phyloP scores from a whole-genome alignment of 2,888 invertebrate species.

The Camponotus fellah region DNA sequence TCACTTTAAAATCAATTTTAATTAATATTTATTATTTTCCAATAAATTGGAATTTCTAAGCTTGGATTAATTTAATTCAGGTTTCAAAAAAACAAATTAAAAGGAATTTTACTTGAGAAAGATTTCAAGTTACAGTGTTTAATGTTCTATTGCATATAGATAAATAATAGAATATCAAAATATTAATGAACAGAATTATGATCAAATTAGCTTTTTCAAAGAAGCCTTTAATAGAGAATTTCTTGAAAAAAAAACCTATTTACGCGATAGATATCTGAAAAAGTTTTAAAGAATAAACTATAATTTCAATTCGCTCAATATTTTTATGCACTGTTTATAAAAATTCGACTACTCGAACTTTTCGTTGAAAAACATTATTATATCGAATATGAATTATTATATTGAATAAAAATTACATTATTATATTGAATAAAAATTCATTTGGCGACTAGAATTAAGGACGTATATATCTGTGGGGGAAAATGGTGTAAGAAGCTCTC shows the following conservation, averaged over 20 bases:
- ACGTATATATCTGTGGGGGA: neutral
- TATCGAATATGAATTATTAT: neutral
- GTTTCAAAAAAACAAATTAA: neutral
- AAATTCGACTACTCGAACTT: neutral
- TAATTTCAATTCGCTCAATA: slow-evolving; percentile 11
- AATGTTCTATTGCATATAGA: neutral
- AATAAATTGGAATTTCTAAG: neutral
- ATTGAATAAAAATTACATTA: slow-evolving; percentile 5
- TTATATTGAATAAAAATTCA: neutral
- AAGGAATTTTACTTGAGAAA: neutral
- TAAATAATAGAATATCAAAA: slow-evolving; percentile 14
- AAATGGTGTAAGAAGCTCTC: slow-evolving; percentile 41
- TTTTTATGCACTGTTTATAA: neutral
- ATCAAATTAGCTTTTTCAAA: neutral
- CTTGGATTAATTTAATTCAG: neutral
- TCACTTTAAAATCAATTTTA: neutral
- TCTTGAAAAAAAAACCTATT: neutral
- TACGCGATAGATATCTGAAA: too few species aligned
- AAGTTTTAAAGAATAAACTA: too few species aligned
- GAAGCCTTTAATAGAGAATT: neutral
- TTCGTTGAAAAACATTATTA: neutral
- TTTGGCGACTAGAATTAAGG: neutral
- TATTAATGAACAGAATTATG: neutral
- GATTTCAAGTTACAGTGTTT: neutral
- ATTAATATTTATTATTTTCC: neutral